Base-by-base conservation (phyloP, 2,888 invertebrate species). In the Patella pellucida region DNA sequence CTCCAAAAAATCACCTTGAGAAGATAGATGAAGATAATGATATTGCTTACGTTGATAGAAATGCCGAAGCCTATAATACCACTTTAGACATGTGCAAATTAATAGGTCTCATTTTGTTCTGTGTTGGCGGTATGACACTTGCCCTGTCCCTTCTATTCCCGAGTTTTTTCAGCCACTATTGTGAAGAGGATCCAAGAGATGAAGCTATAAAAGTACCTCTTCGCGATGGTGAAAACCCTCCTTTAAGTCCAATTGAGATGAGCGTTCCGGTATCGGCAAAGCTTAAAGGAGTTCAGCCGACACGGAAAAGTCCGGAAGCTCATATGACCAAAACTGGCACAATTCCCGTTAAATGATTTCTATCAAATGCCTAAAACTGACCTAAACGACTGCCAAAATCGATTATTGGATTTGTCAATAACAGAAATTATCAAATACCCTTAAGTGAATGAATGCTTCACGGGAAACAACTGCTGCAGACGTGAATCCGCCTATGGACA, bases 21-120 rank as follows among this genome's bases (percentile, higher is more conserved):
- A 74, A 89, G 51, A 84, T 88, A 52, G 86, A 89, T 67, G 87
- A 89, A 76, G 89, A 91, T 76, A 87, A 90, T 70, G 82, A 80
- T 31, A 72, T 77, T 7, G 78, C 78, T 52, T 84, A 83, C 70
- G 85, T 92, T 27, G 91, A 92, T 84, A 86, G 89, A 41, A 85
- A 85, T 67, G 92, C 92, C 7, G 87, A 90, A 52, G 84, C 86
- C 11, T 92, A 91, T 84, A 92, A 92, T 86, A 88, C 89, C 69
- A 91, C 91, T 69, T 84, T 92, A 79, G 92, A 92, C 81, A 85
- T 90, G 76, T 91, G 91, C 82, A 92, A 92, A 81, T 85, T 92
- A 27, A 89, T 91, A 68, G 92, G 92, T 3, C 85, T 92, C 23
- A 90, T 91, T 23, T 83, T 92, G 52, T 92, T 92, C 85, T 92